Evolutionary conservation across 2,888 invertebrate species (phyloP).

Genomic region (Chrysolina haemoptera): DNA sequence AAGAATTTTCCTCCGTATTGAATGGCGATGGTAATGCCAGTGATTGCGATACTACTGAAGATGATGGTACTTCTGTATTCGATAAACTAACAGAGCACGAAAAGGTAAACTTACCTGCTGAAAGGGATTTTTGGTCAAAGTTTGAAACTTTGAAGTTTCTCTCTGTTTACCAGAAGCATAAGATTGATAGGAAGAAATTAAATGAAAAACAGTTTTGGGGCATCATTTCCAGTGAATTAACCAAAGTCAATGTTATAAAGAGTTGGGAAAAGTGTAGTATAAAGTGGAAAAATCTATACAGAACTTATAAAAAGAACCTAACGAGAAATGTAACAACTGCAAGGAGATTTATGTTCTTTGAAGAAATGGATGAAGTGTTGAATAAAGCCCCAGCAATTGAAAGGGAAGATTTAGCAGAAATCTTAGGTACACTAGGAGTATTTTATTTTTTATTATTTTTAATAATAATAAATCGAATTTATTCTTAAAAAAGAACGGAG

Average conservation of each 20-base stretch:
- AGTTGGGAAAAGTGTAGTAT: conserved; percentile 25
- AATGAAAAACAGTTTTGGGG: conserved; percentile 37
- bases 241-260: conserved; percentile 25
- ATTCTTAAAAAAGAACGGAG: no score
- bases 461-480: no score
- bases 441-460: no score
- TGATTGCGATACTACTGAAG: conserved; percentile 20
- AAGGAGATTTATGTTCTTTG: conserved; percentile 28
- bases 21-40: conserved; percentile 24
- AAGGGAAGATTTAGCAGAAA: conserved; percentile 13
- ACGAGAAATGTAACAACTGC: conserved; percentile 14
- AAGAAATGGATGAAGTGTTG: conserved; percentile 31
- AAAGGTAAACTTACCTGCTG: conserved; percentile 15
- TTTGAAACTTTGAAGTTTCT: conserved; percentile 36
- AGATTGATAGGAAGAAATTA: conserved; percentile 11
- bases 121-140: conserved; percentile 34
- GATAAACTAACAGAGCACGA: not conserved
- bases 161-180: conserved; percentile 30
- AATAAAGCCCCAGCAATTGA: conserved; percentile 25
- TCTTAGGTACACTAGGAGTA: not conserved
- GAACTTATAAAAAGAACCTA: conserved; percentile 31
- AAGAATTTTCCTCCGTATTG: conserved; percentile 21
- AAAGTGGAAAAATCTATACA: conserved; percentile 40
- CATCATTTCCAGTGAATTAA: not conserved
- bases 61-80: conserved; percentile 18